phyloP scores from a whole-genome alignment of 2,113 vertebrate genomes.

The Planiliza haematocheilus region DNA sequence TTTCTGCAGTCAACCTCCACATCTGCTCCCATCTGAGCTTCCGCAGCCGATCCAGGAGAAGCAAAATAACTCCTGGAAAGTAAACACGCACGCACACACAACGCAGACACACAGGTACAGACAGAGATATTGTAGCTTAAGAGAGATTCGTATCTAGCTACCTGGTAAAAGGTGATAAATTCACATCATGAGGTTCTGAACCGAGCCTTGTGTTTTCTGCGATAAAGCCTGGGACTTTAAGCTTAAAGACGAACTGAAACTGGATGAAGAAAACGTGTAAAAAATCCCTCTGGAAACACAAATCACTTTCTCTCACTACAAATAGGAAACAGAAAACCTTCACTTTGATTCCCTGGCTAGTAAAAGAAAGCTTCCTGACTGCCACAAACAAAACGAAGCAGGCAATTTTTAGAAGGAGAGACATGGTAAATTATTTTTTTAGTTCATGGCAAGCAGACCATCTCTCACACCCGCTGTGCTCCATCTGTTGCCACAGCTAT shows the following conservation, averaged over 20 bases:
- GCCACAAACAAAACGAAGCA: constrained; percentile 26
- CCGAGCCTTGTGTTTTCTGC: constrained; percentile 26
- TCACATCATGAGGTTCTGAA: constrained; percentile 27
- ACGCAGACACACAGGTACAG: constrained; percentile 27
- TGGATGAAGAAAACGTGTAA: constrained; percentile 8
- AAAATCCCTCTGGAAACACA: constrained; percentile 16
- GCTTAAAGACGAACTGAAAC: neutral
- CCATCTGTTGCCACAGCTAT: constrained; percentile 51
- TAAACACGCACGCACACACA: constrained; percentile 1
- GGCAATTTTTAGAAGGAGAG: constrained; percentile 28
- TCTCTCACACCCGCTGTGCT: constrained; percentile 41
- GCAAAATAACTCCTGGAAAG: constrained; percentile 92
- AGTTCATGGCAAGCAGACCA: constrained; percentile 36
- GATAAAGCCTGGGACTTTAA: constrained; percentile 34
- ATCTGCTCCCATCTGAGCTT: constrained; percentile 99
- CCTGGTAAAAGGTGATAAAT: constrained; percentile 48
- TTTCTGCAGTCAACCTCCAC: constrained; percentile 97
- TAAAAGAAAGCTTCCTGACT: constrained; percentile 21
- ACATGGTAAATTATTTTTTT: constrained; percentile 17
- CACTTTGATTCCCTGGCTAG: neutral
- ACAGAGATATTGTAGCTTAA: constrained; percentile 28
- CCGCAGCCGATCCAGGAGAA: constrained; percentile 93
- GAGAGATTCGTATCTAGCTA: constrained; percentile 29
- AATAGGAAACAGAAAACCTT: neutral
- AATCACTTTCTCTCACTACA: neutral